Percentiles rank a stretch among this genome's conserved stretches.
Evolutionary conservation across 2,888 invertebrate genomes (phyloP).

Genomic region (Galerucella nymphaeae): DNA sequence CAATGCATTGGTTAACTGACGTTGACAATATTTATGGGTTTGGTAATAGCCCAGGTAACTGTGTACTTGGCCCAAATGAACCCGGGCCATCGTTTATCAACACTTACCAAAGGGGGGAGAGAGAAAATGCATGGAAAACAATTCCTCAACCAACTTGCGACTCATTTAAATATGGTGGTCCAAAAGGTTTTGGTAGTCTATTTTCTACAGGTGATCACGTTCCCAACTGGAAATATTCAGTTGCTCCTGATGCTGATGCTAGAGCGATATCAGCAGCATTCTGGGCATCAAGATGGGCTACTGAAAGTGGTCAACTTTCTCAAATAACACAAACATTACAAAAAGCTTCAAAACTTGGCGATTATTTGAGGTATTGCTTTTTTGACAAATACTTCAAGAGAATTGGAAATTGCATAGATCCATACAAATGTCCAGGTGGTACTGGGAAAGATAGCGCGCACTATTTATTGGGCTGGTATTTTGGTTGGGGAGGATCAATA

Average conservation of each 20-base stretch:
- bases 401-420: conserved; percentile 48
- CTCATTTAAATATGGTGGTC: conserved; percentile 44
- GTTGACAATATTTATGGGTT: conserved; percentile 49
- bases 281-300: conserved; percentile 49
- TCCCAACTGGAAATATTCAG: conserved; percentile 45
- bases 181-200: conserved; percentile 40
- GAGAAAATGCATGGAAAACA: conserved; percentile 40
- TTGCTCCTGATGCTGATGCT: conserved; percentile 50
- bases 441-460: conserved; percentile 49
- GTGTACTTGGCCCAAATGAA: conserved; percentile 43
- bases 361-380: conserved; percentile 46
- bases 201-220: conserved; percentile 22
- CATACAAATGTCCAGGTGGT: conserved; percentile 44
- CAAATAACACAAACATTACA: conserved; percentile 39
- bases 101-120: conserved; percentile 45
- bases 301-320: conserved; percentile 38
- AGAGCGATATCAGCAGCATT: conserved; percentile 49
- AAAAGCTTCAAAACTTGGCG: conserved; percentile 50
- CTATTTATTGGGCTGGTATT: conserved; percentile 49
- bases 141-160: conserved; percentile 49
- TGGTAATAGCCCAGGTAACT: conserved; percentile 44
- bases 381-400: conserved; percentile 51
- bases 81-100: conserved; percentile 46
- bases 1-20: conserved; percentile 49
- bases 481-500: conserved; percentile 50